A percentile compares a stretch with the other conserved stretches of the same genome.
Evolutionary conservation across 2,888 invertebrate genomes (phyloP).

Genomic region (Bhutanitis thaidina): DNA sequence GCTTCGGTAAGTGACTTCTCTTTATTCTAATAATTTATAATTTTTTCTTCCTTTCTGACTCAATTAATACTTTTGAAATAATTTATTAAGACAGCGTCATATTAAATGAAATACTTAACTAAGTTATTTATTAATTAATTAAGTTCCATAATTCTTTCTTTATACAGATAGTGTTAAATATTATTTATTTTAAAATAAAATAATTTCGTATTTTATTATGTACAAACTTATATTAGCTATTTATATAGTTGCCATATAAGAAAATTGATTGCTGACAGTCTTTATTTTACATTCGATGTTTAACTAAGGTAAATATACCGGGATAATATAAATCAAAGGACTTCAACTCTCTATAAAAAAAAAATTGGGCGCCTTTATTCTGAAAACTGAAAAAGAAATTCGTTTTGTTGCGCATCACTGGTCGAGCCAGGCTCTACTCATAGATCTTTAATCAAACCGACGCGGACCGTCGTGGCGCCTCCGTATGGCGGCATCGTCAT

Average conservation of each 20-base stretch:
- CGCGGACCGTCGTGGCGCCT: constrained; percentile 10
- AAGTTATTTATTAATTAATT: not conserved
- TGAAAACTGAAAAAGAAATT: too few relatives aligned
- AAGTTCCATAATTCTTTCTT: not conserved
- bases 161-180: constrained; percentile 17
- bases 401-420: not conserved
- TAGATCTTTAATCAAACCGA: constrained; percentile 16
- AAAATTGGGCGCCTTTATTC: too few relatives aligned
- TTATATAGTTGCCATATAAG: not conserved
- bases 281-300: constrained; percentile 20
- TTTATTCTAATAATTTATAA: too few relatives aligned
- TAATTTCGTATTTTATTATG: constrained; percentile 10
- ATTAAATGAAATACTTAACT: not conserved
- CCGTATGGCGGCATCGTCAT: not conserved
- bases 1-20: not conserved
- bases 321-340: too few relatives aligned
- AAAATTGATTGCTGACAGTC: constrained; percentile 20
- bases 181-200: constrained; percentile 14
- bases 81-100: not conserved
- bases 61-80: too few relatives aligned
- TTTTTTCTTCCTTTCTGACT: too few relatives aligned
- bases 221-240: constrained; percentile 14
- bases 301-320: constrained; percentile 7
- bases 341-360: too few relatives aligned
- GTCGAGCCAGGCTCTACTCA: not conserved